These are phyloP conservation scores for Villa cingulata DNA, from an alignment of 2,888 invertebrate genomes.

Conservation along the genomic window DNA sequence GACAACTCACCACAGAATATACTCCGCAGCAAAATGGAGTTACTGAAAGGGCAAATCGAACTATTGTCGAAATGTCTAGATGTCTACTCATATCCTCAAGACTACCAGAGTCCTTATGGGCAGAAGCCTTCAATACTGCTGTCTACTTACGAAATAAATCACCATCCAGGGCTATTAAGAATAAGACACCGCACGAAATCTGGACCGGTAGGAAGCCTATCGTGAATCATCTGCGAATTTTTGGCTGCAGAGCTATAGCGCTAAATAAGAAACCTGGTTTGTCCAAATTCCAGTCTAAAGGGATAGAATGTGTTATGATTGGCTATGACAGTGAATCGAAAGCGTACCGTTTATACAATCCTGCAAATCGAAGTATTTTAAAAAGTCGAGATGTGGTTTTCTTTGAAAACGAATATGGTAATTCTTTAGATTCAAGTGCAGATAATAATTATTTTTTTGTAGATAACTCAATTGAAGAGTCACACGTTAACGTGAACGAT, in stretches of 20 bases:
- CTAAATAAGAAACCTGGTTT: constrained; percentile 9
- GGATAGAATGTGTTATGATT: constrained; percentile 1
- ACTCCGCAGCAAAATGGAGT: constrained; percentile 14
- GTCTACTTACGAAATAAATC: constrained; percentile 11
- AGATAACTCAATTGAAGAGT: too few species aligned
- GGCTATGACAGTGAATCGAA: constrained; percentile 1
- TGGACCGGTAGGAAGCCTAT: constrained; percentile 14
- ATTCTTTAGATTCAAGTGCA: too few species aligned
- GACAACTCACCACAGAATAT: constrained; percentile 10
- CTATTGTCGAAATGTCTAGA: constrained; percentile 20
- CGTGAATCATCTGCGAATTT: constrained; percentile 9
- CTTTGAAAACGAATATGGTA: constrained; percentile 1
- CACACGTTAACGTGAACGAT: too few species aligned
- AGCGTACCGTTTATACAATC: neutral
- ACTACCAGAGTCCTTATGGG: constrained; percentile 17
- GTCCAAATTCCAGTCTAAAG: constrained; percentile 1
- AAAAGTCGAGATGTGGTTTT: constrained; percentile 3
- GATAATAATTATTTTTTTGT: too few species aligned
- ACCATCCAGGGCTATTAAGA: constrained; percentile 5
- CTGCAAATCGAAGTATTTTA: neutral
- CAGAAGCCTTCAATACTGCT: constrained; percentile 15
- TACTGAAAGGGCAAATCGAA: constrained; percentile 13
- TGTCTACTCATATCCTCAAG: constrained; percentile 18
- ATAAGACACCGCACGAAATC: constrained; percentile 13
- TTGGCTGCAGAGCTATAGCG: constrained; percentile 12